Evolutionary conservation across 2,797 vertebrate species (phyloP).

Genomic region (Fratercula arctica): DNA sequence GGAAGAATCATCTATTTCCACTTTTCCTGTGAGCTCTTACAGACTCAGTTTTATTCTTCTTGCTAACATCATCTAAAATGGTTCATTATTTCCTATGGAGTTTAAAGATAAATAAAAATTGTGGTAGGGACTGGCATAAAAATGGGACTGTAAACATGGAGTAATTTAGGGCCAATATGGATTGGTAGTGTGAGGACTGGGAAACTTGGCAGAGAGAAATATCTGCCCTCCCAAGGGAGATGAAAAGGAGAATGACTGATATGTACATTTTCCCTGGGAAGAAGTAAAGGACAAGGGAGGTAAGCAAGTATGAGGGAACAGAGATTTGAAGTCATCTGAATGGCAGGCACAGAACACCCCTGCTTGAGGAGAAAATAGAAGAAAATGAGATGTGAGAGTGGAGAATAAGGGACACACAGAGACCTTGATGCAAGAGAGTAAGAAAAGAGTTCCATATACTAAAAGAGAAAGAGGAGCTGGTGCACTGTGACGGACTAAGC

Average conservation of each 20-base stretch:
- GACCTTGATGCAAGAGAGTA: not conserved
- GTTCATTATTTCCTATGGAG: not conserved
- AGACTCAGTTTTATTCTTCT: not conserved
- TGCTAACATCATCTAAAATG: not conserved
- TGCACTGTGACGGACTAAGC: too few relatives aligned
- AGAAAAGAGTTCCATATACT: not conserved
- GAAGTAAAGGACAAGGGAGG: not conserved
- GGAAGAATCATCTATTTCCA: not conserved
- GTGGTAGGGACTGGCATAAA: not conserved
- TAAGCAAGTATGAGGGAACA: not conserved
- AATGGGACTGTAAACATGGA: not conserved
- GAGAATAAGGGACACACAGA: not conserved
- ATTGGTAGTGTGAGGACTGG: rapidly evolving
- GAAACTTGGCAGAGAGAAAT: not conserved
- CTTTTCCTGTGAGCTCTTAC: not conserved
- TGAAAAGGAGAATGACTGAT: not conserved
- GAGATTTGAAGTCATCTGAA: not conserved
- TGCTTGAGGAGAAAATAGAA: not conserved
- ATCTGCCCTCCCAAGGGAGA: not conserved
- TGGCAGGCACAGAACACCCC: not conserved
- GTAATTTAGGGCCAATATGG: not conserved
- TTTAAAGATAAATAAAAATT: not conserved
- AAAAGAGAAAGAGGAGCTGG: not conserved
- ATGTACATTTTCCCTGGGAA: not conserved
- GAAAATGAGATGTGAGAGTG: not conserved